Evolutionary conservation across 2,113 vertebrate genomes (phyloP).

Genomic region (Pica pica): DNA sequence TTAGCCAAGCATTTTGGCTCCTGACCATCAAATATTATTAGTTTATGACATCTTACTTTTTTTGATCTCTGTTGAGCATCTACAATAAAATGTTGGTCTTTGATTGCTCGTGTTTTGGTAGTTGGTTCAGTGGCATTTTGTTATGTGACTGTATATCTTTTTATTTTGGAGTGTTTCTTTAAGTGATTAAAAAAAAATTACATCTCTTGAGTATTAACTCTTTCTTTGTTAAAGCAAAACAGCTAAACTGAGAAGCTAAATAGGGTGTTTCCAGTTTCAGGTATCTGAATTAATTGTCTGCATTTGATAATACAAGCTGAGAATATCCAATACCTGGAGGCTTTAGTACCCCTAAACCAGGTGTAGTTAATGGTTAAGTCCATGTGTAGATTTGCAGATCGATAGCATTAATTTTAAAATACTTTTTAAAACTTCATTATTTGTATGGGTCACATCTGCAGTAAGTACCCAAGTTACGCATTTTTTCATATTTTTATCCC

Average conservation of each 20-base stretch:
- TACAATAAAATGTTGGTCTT: not conserved
- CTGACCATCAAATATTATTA: not conserved
- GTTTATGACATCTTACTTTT: not conserved
- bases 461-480: fast-evolving
- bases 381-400: not conserved
- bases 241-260: not conserved
- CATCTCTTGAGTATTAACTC: not conserved
- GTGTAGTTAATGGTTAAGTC: not conserved
- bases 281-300: not conserved
- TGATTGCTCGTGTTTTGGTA: not conserved
- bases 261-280: not conserved
- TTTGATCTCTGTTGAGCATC: not conserved
- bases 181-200: not conserved
- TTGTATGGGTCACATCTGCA: not conserved
- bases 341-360: not conserved
- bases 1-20: not conserved
- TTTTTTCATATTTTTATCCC: not conserved
- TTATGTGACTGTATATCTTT: not conserved
- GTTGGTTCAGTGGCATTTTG: not conserved
- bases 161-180: not conserved
- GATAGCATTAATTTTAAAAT: not conserved
- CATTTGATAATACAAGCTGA: not conserved
- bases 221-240: not conserved
- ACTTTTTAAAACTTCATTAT: not conserved
- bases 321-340: not conserved